Evolutionary conservation across 2,888 invertebrate genomes (phyloP).

Genomic region (Coenonympha glycerion): DNA sequence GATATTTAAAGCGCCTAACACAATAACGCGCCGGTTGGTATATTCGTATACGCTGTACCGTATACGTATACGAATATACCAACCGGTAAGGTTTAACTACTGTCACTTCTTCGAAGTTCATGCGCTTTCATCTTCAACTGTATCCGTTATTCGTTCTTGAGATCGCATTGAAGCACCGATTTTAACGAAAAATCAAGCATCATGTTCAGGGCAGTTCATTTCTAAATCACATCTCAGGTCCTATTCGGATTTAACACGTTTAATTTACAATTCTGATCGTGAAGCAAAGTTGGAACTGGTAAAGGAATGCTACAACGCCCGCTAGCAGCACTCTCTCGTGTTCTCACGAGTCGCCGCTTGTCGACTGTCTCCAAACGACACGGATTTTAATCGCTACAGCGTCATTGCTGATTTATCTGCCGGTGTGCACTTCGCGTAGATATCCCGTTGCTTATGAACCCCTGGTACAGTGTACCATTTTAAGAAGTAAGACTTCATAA

Average conservation of each 20-base stretch:
- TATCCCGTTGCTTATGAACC: constrained; percentile 24
- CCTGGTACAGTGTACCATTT: constrained; percentile 2
- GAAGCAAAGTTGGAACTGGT: constrained; percentile 32
- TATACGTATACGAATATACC: too few species aligned
- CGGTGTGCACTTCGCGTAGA: constrained; percentile 26
- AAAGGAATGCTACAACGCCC: constrained; percentile 33
- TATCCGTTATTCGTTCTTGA: too few species aligned
- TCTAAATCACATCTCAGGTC: constrained; percentile 8
- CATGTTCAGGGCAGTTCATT: too few species aligned
- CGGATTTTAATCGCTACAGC: constrained; percentile 63
- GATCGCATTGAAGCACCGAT: too few species aligned
- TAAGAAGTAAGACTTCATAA: neutral
- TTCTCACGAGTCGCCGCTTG: constrained; percentile 62
- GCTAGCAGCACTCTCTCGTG: constrained; percentile 45
- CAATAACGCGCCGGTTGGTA: too few species aligned
- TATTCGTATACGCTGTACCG: too few species aligned
- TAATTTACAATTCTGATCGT: constrained; percentile 30
- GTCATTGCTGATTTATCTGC: constrained; percentile 61
- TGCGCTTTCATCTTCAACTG: too few species aligned
- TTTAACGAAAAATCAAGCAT: too few species aligned
- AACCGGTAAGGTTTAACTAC: too few species aligned
- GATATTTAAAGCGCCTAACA: too few species aligned
- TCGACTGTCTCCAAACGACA: constrained; percentile 49
- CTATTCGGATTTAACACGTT: constrained; percentile 24
- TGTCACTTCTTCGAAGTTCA: too few species aligned